Evolutionary conservation across 2,113 vertebrate genomes (phyloP).

Genomic region (Muscicapa adusta): DNA sequence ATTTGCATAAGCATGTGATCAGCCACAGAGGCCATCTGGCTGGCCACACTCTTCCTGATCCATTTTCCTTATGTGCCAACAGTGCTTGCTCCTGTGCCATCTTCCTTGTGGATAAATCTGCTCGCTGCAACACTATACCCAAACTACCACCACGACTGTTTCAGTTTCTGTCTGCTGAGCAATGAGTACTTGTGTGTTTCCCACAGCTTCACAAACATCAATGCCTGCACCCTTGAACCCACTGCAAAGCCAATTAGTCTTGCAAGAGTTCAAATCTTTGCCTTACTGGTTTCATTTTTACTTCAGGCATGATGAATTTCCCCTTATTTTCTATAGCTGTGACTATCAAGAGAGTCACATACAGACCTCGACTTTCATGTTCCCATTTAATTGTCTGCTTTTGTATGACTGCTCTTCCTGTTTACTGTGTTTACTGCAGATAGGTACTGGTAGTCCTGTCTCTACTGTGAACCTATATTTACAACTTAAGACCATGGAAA

Average conservation of each 20-base stretch:
- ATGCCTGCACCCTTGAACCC: neutral
- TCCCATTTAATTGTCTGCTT: neutral
- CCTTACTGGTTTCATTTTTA: neutral
- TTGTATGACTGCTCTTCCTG: neutral
- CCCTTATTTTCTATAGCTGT: neutral
- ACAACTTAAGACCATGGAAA: neutral
- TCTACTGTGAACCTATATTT: neutral
- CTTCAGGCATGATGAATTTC: neutral
- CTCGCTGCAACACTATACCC: neutral
- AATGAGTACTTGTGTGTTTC: neutral
- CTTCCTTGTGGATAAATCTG: neutral
- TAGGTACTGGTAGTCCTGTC: neutral
- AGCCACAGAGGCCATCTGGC: neutral
- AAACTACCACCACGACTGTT: neutral
- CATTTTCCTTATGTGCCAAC: neutral
- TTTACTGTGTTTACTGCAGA: neutral
- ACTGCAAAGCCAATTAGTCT: neutral
- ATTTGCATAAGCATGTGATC: neutral
- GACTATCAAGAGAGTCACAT: neutral
- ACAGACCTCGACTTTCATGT: neutral
- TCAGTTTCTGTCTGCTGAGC: neutral
- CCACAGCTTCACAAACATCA: neutral
- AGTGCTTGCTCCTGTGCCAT: neutral
- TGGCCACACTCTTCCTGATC: neutral
- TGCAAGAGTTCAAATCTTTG: neutral